Base-by-base conservation (phyloP, 2,797 vertebrate genomes). In the Zonotrichia albicollis region DNA sequence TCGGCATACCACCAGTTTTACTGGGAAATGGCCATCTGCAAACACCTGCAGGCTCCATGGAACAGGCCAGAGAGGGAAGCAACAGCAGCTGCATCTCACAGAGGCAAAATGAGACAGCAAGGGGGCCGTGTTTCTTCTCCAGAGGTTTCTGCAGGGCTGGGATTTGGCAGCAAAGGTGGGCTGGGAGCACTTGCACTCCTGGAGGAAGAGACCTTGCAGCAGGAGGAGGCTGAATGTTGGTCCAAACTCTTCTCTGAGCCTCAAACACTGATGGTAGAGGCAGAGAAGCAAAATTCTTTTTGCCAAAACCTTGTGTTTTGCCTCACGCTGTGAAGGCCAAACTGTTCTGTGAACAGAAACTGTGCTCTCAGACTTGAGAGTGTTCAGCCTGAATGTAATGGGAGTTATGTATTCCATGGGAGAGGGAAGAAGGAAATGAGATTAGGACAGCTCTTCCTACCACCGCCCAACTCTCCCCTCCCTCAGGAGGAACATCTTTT, bases 11-110 rank as follows among this genome's bases (percentile, higher is more conserved):
- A 50, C 55, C 48, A 42, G 67, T 82, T 94, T 94, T 82, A 82
- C 84, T 93, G 86, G 60, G 67, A 79, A 79, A 40, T 53, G 53
- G 55, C 67, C 3, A 1, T 72, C 57, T 93, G 80, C 90, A 90
- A 79, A 94, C 84, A 95, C 96, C 96, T 95, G 90, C 88, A 93
- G 74, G 57, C 71, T 70, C 67, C 17, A 2, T 16, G 74, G 77
- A 95, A 38, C 32, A 30, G 81, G 42, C 74, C 64, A 36, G 93
- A 50, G 71, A 74, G 80, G 34, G 75, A 89, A 74, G 57, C 42
- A 90, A 34, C 40, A 87, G 90, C 88, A 92, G 77, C 83, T 95
- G 74, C 8, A 1, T 82, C 74, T 86, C 79, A 40, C 66, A n/a
- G 82, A 92, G 71, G 64, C 71, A 60, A 45, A 86, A 58, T 51